Evolutionary conservation across 2,888 invertebrate species (phyloP), one percentile per base, ranked within the genome.

Genomic region (Chydorus sphaericus): DNA sequence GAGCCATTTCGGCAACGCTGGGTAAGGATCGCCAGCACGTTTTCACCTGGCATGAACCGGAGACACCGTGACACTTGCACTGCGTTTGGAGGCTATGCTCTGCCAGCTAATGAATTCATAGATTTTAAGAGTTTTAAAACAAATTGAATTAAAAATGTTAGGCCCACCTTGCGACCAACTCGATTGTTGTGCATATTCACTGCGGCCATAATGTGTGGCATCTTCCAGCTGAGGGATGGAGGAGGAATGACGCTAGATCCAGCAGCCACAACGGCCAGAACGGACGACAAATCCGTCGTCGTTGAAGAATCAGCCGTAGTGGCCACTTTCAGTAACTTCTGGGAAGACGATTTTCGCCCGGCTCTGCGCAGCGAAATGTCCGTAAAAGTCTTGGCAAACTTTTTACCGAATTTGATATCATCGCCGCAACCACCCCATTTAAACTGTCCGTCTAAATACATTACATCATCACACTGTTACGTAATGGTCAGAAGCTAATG

Each of bases 371-470:
- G n/a, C 10, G 44, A n/a, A 4, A 66, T 65, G 63, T 85, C 84
- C 48, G 82, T 74, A 66, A 85, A 85, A 61, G 81, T 77, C 64
- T 80, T 80, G 10, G 82, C 80, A 65, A 85, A 82, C 28, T 79
- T 75, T 57, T 79, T 77, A 2, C 83, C 85, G 75, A 82, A 84
- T 62, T 78, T 76, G 56, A 81, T 76, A 70, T 89, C 85, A 66
- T 89, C 88, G 0, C 85, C 84, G 68, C 89, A 89, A 30, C 89
- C 89, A 48, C 86, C 86, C 88, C 88, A 88, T 68, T 86, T 83
- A 72, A 85, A 86, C 60, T 80, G 74, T 1, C 79, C 81, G 57
- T 77, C n/a, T n/a, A n/a, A n/a, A n/a, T n/a, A n/a, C n/a, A n/a
- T n/a, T n/a, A n/a, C n/a, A n/a, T n/a, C n/a, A n/a, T n/a, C n/a